Conservation (phyloP, 2,888 invertebrate genomes). For the Cataglyphis livida region DNA sequence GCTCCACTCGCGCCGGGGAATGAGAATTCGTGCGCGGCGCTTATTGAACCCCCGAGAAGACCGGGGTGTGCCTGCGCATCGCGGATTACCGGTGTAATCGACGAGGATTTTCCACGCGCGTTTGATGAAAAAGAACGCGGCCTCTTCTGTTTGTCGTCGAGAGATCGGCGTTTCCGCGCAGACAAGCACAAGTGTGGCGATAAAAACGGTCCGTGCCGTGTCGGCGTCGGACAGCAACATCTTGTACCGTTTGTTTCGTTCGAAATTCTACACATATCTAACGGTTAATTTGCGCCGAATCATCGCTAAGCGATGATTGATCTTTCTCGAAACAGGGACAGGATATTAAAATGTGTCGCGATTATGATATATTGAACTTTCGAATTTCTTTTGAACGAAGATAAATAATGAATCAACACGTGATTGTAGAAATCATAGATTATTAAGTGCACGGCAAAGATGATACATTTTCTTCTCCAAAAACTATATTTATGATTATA, state of each 20-base stretch:
- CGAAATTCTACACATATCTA: not conserved
- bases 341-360: not conserved
- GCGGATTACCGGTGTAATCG: slow-evolving; percentile 35
- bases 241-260: slow-evolving; percentile 1
- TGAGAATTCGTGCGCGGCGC: slow-evolving; percentile 51
- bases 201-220: not conserved
- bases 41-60: not conserved
- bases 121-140: slow-evolving; percentile 6
- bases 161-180: not conserved
- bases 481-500: slow-evolving; percentile 8
- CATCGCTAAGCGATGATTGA: not conserved
- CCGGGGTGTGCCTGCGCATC: not conserved
- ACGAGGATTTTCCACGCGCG: slow-evolving; percentile 19
- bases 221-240: not conserved
- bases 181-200: not conserved
- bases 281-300: not conserved
- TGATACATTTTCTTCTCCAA: slow-evolving; percentile 1
- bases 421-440: not conserved
- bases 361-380: not conserved
- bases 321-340: not conserved
- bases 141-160: not conserved
- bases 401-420: not conserved
- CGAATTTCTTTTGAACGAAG: not conserved
- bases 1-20: not conserved
- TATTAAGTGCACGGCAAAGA: not conserved